Evolutionary conservation across 2,888 invertebrate genomes (phyloP).

Genomic region (Ephialtes manifestator): DNA sequence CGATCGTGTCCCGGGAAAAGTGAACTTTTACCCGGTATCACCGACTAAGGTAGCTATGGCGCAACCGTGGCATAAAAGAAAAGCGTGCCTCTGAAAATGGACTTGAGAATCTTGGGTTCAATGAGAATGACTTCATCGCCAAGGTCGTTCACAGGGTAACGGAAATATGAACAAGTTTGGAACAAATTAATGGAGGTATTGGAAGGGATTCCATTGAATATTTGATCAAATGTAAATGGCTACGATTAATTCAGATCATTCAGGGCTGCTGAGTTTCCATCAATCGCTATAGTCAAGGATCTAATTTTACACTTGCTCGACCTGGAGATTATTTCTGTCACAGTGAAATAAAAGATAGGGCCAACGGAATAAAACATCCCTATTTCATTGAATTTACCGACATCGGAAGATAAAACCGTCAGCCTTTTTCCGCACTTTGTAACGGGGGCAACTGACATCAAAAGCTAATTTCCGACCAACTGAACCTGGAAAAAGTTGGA

Average conservation of each 20-base stretch:
- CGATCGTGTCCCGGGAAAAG: conserved; percentile 62
- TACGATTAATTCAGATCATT: background rate
- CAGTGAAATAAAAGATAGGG: background rate
- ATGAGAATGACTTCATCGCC: conserved; percentile 47
- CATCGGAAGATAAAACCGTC: background rate
- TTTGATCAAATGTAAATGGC: background rate
- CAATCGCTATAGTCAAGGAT: background rate
- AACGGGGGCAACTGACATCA: conserved; percentile 33
- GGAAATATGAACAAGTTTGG: background rate
- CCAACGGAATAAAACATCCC: background rate
- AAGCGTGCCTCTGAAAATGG: conserved; percentile 41
- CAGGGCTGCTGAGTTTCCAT: background rate
- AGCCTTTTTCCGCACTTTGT: background rate
- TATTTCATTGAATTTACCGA: background rate
- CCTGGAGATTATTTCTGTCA: too few species aligned
- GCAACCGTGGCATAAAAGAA: conserved; percentile 50
- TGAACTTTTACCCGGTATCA: conserved; percentile 62
- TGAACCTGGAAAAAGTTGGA: conserved; percentile 2
- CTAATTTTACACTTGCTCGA: too few species aligned
- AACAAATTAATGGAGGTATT: conserved; percentile 4
- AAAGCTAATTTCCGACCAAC: conserved; percentile 31
- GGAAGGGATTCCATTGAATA: background rate
- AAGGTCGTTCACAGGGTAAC: conserved; percentile 35
- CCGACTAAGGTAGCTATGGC: conserved; percentile 15
- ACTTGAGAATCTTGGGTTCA: conserved; percentile 46